Base-by-base conservation (phyloP, 2,888 invertebrate genomes). In the Catonia carolina region DNA sequence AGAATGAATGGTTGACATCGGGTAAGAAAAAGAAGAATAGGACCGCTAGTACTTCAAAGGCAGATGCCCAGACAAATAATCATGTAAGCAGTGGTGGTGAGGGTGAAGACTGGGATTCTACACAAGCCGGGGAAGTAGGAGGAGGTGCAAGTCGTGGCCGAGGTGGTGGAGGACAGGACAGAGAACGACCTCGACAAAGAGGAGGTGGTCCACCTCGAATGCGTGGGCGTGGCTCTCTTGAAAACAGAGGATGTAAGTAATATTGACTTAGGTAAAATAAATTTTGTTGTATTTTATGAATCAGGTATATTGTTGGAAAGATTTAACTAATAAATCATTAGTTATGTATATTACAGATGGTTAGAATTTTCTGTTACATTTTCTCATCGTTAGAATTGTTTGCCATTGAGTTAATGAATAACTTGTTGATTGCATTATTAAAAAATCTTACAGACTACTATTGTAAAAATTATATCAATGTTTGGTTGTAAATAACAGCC, bases 21-120 rank as follows among this genome's bases (percentile, higher is more conserved):
- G 86, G 89, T 63, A 90, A 90, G 76, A 92, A 91, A 78, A 92
- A 91, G 78, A 91, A 89, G 75, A 86, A 84, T 70, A 79, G 83
- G 68, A 83, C 85, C 57, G 78, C 82, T 31, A 78, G 78, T 64
- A 71, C 74, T 22, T 69, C 72, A 27, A 75, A 75, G 64, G 73
- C 78, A 61, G 75, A 77, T 61, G 74, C 74, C 61, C 78, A 77
- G 66, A 74, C 73, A 52, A 69, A 72, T 62, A 74, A 74, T 35
- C 71, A 72, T 42, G 77, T 76, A 63, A 78, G 77, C 50, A 54
- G 57, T 18, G 60, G 58, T 35, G 62, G 53, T 18, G 64, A 64
- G 31, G 60, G 52, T 52, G 67, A 66, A 49, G 64, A 64, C 23
- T 65, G 66, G 63, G 63, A 61, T 22, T 51, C 58, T 61, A 70